phyloP scores from a whole-genome alignment of 2,113 vertebrate genomes.

The Todiramphus chloris region DNA sequence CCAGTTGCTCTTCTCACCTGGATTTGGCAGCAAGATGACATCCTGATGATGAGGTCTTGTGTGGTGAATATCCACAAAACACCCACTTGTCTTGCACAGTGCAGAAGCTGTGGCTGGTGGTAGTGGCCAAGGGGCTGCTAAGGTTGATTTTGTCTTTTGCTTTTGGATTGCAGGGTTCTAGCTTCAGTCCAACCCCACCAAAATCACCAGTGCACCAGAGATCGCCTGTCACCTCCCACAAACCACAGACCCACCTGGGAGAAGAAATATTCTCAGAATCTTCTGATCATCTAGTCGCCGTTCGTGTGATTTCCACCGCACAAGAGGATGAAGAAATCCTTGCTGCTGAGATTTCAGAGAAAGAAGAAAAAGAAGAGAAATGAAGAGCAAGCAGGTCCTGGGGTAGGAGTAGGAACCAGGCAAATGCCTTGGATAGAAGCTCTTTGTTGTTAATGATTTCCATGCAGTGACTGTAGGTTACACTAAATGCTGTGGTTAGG shows the following conservation, averaged over 20 bases:
- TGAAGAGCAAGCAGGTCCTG: not conserved
- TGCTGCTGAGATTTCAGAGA: conserved; percentile 69
- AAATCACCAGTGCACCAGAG: conserved; percentile 70
- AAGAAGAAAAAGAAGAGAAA: conserved; percentile 20
- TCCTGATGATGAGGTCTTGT: not conserved
- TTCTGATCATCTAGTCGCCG: conserved; percentile 69
- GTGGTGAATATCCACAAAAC: rapidly evolving
- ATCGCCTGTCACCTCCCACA: conserved; percentile 34
- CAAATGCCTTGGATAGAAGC: not conserved
- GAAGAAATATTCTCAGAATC: conserved; percentile 59
- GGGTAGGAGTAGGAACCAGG: not conserved
- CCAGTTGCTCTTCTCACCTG: not conserved
- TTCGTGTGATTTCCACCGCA: conserved; percentile 68
- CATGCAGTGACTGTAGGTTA: not conserved
- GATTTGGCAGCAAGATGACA: not conserved
- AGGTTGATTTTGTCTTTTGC: not conserved
- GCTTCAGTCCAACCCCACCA: conserved; percentile 45
- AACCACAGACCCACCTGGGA: not conserved
- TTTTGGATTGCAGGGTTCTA: conserved; percentile 55
- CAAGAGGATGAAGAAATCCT: conserved; percentile 77
- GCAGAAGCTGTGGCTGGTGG: rapidly evolving
- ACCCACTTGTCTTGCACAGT: not conserved
- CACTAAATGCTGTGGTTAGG: not conserved
- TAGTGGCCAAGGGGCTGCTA: not conserved
- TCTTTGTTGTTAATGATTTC: not conserved